phyloP scores from a whole-genome alignment of 2,113 vertebrate species.

The Anseranas semipalmata region DNA sequence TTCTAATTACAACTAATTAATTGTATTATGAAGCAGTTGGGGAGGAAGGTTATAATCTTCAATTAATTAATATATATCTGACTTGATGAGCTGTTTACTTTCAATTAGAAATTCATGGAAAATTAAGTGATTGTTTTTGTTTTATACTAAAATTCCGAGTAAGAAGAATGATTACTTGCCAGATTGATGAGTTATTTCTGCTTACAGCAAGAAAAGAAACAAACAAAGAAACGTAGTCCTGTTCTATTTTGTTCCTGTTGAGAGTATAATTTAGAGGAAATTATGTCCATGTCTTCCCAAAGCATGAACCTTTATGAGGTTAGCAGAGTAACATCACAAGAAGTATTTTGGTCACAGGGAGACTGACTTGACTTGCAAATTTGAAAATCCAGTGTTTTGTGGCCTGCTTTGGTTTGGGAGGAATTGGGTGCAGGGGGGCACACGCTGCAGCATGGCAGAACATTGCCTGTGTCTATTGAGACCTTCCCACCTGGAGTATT shows the following conservation, averaged over 20 bases:
- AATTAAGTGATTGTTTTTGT: neutral
- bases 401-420: neutral
- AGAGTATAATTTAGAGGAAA: neutral
- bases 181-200: neutral
- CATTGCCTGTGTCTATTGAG: neutral
- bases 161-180: neutral
- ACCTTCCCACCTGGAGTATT: neutral
- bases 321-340: neutral
- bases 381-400: neutral
- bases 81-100: neutral
- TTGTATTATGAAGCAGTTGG: neutral
- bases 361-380: neutral
- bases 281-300: neutral
- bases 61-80: neutral
- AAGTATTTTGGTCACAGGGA: neutral
- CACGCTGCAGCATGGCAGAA: accelerated
- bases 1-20: neutral
- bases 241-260: neutral
- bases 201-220: neutral
- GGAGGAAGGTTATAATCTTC: neutral
- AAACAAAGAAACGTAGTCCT: neutral
- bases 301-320: neutral
- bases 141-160: neutral
- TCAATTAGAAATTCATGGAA: neutral
- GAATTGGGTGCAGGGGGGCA: neutral